Conservation (phyloP, 64 coral and sea anemone species). For the Stichodactyla mertensii region DNA sequence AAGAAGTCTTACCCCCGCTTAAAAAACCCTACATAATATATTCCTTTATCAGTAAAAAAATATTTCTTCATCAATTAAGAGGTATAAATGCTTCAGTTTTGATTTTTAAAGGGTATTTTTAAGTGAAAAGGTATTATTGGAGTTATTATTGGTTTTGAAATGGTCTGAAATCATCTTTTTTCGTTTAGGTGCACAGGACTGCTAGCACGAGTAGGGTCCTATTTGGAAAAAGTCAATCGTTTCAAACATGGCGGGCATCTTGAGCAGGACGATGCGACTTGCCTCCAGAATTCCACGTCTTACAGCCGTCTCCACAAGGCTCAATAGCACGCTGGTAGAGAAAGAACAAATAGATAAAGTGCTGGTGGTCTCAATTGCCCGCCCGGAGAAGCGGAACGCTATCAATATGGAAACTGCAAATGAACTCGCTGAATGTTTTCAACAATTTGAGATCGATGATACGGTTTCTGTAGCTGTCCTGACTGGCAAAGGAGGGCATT, state of each 20-base stretch:
- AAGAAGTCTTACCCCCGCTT: background rate
- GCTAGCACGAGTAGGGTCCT: background rate
- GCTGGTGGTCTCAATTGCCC: slow-evolving; percentile 69
- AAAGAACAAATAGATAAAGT: slow-evolving; percentile 77
- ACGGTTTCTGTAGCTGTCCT: slow-evolving; percentile 74
- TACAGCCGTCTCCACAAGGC: slow-evolving; percentile 11
- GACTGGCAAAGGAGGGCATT: slow-evolving; percentile 67
- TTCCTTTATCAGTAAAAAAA: background rate
- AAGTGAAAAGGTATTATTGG: background rate
- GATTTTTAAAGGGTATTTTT: background rate
- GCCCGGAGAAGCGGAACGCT: slow-evolving; percentile 91
- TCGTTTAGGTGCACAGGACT: background rate
- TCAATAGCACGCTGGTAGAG: slow-evolving; percentile 54
- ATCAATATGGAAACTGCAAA: slow-evolving; percentile 71
- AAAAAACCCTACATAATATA: background rate
- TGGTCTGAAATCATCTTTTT: background rate
- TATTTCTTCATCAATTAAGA: background rate
- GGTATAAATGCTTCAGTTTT: background rate
- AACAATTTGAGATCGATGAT: slow-evolving; percentile 80
- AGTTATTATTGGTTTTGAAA: background rate
- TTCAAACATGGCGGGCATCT: slow-evolving; percentile 37
- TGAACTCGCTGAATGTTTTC: slow-evolving; percentile 58
- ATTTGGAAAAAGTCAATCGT: background rate
- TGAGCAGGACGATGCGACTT: background rate
- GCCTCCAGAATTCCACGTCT: slow-evolving; percentile 21